phyloP scores from a whole-genome alignment of 30 jellyfish, hydroid and myxozoan species.

The Cassiopea andromeda region DNA sequence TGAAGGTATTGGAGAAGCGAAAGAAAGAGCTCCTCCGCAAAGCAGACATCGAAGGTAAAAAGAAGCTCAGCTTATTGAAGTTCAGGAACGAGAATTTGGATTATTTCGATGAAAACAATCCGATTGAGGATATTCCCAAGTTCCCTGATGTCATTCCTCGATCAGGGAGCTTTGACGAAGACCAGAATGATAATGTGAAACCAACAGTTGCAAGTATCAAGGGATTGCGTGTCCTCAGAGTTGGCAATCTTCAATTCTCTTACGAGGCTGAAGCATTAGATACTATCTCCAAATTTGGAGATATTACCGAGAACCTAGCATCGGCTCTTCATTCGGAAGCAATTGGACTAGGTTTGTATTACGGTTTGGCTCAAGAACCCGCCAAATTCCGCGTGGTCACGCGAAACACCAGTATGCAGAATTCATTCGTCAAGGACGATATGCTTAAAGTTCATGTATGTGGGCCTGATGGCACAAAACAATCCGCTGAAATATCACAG shows the following conservation, averaged over 20 bases:
- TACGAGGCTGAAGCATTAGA: constrained; percentile 43
- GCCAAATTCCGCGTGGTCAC: constrained; percentile 68
- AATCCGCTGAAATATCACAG: constrained; percentile 39
- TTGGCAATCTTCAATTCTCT: constrained; percentile 60
- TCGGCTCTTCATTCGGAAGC: constrained; percentile 78
- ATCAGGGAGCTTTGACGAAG: neutral
- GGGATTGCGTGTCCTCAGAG: constrained; percentile 68
- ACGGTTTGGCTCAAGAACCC: constrained; percentile 60
- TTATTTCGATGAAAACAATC: constrained; percentile 18
- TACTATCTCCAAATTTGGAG: constrained; percentile 55
- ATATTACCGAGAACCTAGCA: constrained; percentile 66
- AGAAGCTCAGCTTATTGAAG: constrained; percentile 59
- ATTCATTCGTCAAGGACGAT: constrained; percentile 54
- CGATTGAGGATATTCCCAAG: constrained; percentile 68
- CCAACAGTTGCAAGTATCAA: constrained; percentile 71
- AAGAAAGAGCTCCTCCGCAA: constrained; percentile 61
- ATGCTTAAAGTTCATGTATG: constrained; percentile 36
- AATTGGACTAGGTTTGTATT: constrained; percentile 63
- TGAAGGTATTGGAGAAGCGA: constrained; percentile 58
- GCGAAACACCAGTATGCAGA: constrained; percentile 72
- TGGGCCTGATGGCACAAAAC: constrained; percentile 43
- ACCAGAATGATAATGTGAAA: neutral
- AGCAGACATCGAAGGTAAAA: constrained; percentile 72
- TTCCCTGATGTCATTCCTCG: constrained; percentile 38
- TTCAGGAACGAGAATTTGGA: constrained; percentile 36